Evolutionary conservation across 53 echinoderm and acorn worm species (phyloP).

Genomic region (Echinarachnius parma): DNA sequence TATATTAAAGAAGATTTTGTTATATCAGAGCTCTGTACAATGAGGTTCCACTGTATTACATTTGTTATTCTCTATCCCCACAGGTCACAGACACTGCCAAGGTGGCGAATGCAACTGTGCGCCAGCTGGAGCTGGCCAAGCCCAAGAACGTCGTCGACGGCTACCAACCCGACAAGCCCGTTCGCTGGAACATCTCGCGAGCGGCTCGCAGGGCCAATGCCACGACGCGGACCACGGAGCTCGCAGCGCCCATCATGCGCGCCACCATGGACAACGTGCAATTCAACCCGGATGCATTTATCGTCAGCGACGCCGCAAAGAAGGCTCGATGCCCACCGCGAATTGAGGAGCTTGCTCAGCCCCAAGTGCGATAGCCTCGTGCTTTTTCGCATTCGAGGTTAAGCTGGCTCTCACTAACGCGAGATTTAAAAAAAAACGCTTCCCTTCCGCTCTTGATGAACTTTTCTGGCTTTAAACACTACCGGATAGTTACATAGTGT

Average conservation of each 20-base stretch:
- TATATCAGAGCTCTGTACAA: background rate
- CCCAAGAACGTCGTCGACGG: slow-evolving; percentile 89
- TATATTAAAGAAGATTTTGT: background rate
- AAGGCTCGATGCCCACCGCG: slow-evolving; percentile 80
- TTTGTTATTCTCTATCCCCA: too few relatives aligned
- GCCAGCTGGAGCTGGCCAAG: slow-evolving; percentile 94
- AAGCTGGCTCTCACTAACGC: too few relatives aligned
- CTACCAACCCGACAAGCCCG: slow-evolving; percentile 63
- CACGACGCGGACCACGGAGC: slow-evolving; percentile 81
- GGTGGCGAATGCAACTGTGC: slow-evolving; percentile 63
- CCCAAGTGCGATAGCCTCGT: slow-evolving; percentile 44
- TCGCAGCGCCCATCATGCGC: slow-evolving; percentile 86
- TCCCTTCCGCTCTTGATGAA: too few relatives aligned
- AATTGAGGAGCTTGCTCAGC: slow-evolving; percentile 86
- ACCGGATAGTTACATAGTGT: too few relatives aligned
- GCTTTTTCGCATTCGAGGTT: too few relatives aligned
- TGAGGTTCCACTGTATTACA: background rate
- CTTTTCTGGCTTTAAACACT: too few relatives aligned
- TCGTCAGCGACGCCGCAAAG: slow-evolving; percentile 98
- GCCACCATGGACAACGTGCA: slow-evolving; percentile 99
- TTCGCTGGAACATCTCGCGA: slow-evolving; percentile 61
- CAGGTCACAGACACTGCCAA: slow-evolving; percentile 68
- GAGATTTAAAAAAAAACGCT: too few relatives aligned
- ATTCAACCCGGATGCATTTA: slow-evolving; percentile 97
- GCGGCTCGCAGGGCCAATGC: slow-evolving; percentile 72